phyloP scores from a whole-genome alignment of 1,140 invertebrate genomes.

The Parasteatoda tepidariorum region DNA sequence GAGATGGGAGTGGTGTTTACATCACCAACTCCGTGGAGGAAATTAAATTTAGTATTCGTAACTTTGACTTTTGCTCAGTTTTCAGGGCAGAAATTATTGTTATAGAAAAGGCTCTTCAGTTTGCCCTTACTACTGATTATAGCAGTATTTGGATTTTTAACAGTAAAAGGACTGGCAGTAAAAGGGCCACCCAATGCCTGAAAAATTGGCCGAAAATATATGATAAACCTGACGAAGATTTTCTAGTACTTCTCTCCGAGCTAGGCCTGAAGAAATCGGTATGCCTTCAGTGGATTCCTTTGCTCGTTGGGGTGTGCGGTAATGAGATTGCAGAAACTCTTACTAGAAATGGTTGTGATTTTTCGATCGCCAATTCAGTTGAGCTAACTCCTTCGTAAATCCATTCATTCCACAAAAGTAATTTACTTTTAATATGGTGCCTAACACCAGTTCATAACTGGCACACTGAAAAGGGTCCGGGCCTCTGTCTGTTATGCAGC shows the following conservation, averaged over 20 bases:
- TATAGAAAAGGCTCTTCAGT: too few species aligned
- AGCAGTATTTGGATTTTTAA: too few species aligned
- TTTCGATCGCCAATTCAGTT: too few species aligned
- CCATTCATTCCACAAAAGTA: background rate
- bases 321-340: background rate
- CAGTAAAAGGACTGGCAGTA: too few species aligned
- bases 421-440: background rate
- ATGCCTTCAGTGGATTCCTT: background rate
- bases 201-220: constrained; percentile 4
- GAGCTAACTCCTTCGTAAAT: background rate
- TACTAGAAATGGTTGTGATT: background rate
- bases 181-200: too few species aligned
- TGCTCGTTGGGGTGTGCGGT: background rate
- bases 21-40: too few species aligned
- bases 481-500: background rate
- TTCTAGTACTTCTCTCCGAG: background rate
- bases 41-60: too few species aligned
- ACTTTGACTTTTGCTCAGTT: too few species aligned
- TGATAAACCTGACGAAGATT: background rate
- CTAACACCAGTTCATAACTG: background rate
- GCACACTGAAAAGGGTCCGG: too few species aligned
- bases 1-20: too few species aligned
- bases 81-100: too few species aligned
- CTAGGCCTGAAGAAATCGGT: background rate
- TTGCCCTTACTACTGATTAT: too few species aligned